phyloP scores from a whole-genome alignment of 2,113 vertebrate genomes.

The Misgurnus mizolepis region DNA sequence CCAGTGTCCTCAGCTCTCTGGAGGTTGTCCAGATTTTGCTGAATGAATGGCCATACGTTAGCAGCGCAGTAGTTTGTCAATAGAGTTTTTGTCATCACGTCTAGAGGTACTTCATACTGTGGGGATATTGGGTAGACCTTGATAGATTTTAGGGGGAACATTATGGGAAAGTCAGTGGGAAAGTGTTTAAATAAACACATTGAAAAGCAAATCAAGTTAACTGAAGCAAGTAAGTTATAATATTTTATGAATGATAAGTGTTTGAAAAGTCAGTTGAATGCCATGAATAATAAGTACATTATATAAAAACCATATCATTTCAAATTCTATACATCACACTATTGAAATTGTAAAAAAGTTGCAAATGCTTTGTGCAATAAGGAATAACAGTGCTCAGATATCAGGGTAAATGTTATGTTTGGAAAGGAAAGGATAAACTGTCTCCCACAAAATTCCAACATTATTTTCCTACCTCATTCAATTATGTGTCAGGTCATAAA shows the following conservation, averaged over 20 bases:
- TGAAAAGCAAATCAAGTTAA: no score
- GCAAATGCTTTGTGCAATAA: no score
- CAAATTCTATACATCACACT: no score
- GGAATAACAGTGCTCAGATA: neutral
- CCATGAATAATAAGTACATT: no score
- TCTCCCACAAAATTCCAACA: neutral
- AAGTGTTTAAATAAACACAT: no score
- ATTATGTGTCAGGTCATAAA: constrained; percentile 22
- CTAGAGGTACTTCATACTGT: neutral
- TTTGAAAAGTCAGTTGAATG: no score
- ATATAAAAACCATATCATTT: no score
- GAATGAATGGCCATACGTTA: constrained; percentile 32
- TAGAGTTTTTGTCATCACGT: neutral
- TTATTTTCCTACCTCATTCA: constrained; percentile 9
- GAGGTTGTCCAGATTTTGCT: constrained; percentile 30
- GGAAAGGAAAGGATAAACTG: neutral
- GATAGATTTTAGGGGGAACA: neutral
- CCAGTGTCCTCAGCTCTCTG: constrained; percentile 14
- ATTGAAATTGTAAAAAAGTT: no score
- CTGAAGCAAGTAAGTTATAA: no score
- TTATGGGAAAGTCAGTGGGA: no score
- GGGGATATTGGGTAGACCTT: neutral
- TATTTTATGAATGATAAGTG: no score
- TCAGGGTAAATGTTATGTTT: no score
- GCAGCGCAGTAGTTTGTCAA: neutral